These are phyloP conservation scores for Prietella phreatophila DNA, from an alignment of 2,113 vertebrate genomes.

Conservation along the genomic window DNA sequence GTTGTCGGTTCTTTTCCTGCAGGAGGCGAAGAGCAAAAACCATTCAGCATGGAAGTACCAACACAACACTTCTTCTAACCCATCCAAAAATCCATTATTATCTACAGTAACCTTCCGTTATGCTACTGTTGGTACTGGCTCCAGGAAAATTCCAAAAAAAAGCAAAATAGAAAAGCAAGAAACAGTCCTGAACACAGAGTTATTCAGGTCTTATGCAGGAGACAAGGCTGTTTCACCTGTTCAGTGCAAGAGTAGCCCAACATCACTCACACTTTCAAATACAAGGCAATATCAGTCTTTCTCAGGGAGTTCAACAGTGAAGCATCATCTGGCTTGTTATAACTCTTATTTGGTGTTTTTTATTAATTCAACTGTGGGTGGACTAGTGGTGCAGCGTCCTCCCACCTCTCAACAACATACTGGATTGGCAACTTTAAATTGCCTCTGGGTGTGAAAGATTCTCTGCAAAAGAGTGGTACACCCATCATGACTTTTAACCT, in stretches of 20 bases:
- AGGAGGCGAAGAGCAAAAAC: neutral
- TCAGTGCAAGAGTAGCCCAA: no score
- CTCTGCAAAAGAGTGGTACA: neutral
- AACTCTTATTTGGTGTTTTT: neutral
- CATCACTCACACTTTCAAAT: neutral
- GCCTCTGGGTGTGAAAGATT: neutral
- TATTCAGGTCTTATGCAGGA: neutral
- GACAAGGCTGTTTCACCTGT: neutral
- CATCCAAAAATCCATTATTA: neutral
- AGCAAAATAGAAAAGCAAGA: neutral
- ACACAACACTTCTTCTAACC: neutral
- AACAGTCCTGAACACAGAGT: neutral
- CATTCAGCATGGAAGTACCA: neutral
- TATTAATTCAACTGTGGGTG: neutral
- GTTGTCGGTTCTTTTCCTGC: constrained; percentile 52
- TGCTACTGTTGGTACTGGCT: neutral
- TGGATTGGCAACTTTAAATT: neutral
- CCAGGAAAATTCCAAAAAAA: neutral
- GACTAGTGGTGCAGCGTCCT: neutral
- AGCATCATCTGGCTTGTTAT: neutral
- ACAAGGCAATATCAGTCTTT: neutral
- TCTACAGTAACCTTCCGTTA: neutral
- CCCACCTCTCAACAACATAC: neutral
- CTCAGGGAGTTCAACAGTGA: neutral
- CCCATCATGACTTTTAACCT: neutral